Evolutionary conservation across 92 coral and sea anemone species (phyloP), one percentile per base, ranked within the genome.

Genomic region (Ricordea florida): DNA sequence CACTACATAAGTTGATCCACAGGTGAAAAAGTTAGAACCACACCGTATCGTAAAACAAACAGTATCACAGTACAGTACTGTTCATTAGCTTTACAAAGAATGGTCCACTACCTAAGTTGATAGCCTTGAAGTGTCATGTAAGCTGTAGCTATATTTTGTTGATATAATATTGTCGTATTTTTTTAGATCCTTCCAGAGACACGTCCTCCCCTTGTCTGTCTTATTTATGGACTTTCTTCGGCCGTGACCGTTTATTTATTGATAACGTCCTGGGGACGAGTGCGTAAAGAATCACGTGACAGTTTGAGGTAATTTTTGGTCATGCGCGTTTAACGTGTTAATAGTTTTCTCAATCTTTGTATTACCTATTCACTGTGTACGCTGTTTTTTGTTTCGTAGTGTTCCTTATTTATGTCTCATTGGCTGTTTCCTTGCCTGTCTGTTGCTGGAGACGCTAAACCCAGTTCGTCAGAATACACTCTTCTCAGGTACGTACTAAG

Each of bases 171-270:
- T 10, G 64, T 21, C 31, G 4, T 18, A 29, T 28, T 30, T 13
- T 27, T 6, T 0, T 46, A 53, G 77, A 53, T 70, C 52, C 33
- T 46, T 17, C 71, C 82, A 0, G 44, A 10, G n/a, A 10, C 35
- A 51, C 91, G 87, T 23, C 91, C 91, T 4, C 84, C 78, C 11
- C 30, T 81, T 15, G 16, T 76, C 9, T 59, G 69, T 27, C 65
- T 87, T 10, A 35, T 72, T 27, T 87, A 50, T 65, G 92, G 87
- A 4, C 6, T 68, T 13, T 61, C 92, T 11, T 74, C 81, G 11
- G 48, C 75, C 11, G 13, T 75, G 17, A 71, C 68, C 8, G 61
- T 87, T 22, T 81, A 73, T 56, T 48, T 87, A 28, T 42, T 87
- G 55, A 26, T 75, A 23, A 51, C 66, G 8, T 87, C 92, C 0